phyloP scores from a whole-genome alignment of 2,888 invertebrate genomes.

The Hypselothyrea guttata region DNA sequence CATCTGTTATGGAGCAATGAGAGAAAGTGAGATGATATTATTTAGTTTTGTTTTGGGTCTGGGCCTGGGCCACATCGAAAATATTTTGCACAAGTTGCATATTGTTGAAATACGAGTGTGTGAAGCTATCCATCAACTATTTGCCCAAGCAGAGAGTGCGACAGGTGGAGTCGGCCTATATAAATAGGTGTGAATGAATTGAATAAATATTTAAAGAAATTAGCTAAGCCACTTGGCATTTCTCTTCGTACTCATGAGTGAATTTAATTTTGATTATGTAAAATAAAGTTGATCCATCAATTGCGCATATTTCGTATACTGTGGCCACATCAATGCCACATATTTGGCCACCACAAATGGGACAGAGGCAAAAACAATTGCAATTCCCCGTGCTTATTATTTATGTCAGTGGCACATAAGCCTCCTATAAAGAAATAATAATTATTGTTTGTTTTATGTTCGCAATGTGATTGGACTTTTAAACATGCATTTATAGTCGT shows the following conservation, averaged over 20 bases:
- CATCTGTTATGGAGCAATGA: conserved; percentile 39
- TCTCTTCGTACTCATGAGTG: conserved; percentile 17
- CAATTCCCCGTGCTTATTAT: conserved; percentile 51
- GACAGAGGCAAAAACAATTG: conserved; percentile 15
- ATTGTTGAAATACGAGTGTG: conserved; percentile 48
- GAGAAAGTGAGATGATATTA: conserved; percentile 61
- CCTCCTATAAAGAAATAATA: conserved; percentile 57
- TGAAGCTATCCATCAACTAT: conserved; percentile 33
- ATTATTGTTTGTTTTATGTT: conserved; percentile 71
- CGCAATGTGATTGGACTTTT: conserved; percentile 54
- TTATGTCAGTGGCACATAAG: conserved; percentile 59
- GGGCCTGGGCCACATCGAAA: conserved; percentile 32
- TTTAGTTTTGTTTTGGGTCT: conserved; percentile 32
- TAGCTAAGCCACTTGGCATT: conserved; percentile 28
- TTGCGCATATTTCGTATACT: conserved; percentile 32
- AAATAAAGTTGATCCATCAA: conserved; percentile 23
- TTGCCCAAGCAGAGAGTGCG: conserved; percentile 65
- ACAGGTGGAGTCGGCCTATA: conserved; percentile 59
- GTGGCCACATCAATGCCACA: conserved; percentile 46
- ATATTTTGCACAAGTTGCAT: conserved; percentile 68
- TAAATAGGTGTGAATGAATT: conserved; percentile 57
- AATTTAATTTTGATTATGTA: conserved; percentile 34
- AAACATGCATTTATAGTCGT: conserved; percentile 39
- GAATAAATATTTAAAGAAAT: conserved; percentile 59
- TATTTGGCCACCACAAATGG: conserved; percentile 36